phyloP scores from a whole-genome alignment of 53 echinoderm and acorn worm genomes.

The Holothuria scabra region DNA sequence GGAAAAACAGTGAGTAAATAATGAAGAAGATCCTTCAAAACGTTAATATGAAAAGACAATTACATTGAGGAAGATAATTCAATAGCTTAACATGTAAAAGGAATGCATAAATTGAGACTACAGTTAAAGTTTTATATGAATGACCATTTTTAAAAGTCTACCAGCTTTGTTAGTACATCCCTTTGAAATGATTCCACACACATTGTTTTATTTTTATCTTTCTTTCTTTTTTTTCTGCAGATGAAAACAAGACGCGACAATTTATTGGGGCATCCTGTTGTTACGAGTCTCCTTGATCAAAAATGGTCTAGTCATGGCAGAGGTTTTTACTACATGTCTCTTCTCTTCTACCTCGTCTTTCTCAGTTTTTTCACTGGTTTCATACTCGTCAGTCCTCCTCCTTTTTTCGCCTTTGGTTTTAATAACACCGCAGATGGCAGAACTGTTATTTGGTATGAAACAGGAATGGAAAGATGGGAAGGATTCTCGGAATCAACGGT shows the following conservation, averaged over 20 bases:
- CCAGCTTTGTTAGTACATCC: no score
- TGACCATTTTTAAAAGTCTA: no score
- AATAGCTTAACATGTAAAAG: no score
- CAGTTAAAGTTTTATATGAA: no score
- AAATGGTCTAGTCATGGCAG: conserved; percentile 95
- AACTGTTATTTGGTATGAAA: conserved; percentile 56
- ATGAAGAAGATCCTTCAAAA: no score
- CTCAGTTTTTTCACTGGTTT: conserved; percentile 86
- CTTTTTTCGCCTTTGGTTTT: conserved; percentile 74
- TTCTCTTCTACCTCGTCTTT: conserved; percentile 76
- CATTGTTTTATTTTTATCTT: not conserved
- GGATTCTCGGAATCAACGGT: conserved; percentile 39
- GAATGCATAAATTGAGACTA: no score
- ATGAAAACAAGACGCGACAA: conserved; percentile 76
- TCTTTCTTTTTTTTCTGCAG: conserved; percentile 39
- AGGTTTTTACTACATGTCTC: conserved; percentile 87
- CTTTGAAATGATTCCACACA: no score
- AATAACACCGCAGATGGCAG: conserved; percentile 1
- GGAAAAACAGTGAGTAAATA: no score
- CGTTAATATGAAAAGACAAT: no score
- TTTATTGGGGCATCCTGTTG: conserved; percentile 85
- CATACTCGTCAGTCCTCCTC: conserved; percentile 81
- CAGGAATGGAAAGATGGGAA: conserved; percentile 71
- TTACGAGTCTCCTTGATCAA: conserved; percentile 80
- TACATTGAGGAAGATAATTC: no score